These are phyloP conservation scores for Nothura maculosa DNA, from an alignment of 2,797 vertebrate species.

Conservation along the genomic window DNA sequence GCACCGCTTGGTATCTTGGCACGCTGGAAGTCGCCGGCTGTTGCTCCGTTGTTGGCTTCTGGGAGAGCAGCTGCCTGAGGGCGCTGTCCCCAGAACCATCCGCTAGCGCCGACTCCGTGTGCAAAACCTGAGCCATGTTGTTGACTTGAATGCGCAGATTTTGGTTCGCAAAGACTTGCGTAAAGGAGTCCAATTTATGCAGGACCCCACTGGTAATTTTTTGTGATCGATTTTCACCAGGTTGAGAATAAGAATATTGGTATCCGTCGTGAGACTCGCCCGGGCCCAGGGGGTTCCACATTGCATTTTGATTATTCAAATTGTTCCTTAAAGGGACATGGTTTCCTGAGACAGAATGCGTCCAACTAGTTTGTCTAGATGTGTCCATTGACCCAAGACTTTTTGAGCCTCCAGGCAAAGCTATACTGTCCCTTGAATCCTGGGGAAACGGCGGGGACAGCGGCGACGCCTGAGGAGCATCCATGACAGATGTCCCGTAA, in stretches of 20 bases:
- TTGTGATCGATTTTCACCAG: constrained; percentile 77
- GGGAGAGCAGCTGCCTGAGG: constrained; percentile 84
- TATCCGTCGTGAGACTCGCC: constrained; percentile 77
- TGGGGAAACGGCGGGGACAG: constrained; percentile 85
- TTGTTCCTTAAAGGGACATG: constrained; percentile 77
- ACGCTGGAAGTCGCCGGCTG: constrained; percentile 63
- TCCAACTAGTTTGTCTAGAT: constrained; percentile 80
- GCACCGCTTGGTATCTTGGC: constrained; percentile 80
- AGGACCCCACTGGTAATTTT: constrained; percentile 84
- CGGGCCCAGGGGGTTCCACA: constrained; percentile 80
- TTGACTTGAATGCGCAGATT: constrained; percentile 86
- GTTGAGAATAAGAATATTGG: constrained; percentile 81
- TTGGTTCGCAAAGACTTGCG: constrained; percentile 88
- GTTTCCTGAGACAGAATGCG: constrained; percentile 82
- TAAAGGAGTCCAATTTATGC: constrained; percentile 90
- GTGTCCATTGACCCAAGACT: constrained; percentile 79
- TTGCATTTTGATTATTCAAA: constrained; percentile 79
- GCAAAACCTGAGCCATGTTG: constrained; percentile 84
- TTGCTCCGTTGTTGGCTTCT: constrained; percentile 79
- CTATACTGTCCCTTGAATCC: constrained; percentile 82
- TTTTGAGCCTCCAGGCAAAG: constrained; percentile 83
- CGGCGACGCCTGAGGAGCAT: constrained; percentile 82
- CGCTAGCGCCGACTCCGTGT: constrained; percentile 76
- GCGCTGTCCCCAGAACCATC: constrained; percentile 80
- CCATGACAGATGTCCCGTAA: constrained; percentile 82